These are phyloP conservation scores for Neofelis nebulosa DNA, from an alignment of 2,113 vertebrate genomes.

Conservation along the genomic window DNA sequence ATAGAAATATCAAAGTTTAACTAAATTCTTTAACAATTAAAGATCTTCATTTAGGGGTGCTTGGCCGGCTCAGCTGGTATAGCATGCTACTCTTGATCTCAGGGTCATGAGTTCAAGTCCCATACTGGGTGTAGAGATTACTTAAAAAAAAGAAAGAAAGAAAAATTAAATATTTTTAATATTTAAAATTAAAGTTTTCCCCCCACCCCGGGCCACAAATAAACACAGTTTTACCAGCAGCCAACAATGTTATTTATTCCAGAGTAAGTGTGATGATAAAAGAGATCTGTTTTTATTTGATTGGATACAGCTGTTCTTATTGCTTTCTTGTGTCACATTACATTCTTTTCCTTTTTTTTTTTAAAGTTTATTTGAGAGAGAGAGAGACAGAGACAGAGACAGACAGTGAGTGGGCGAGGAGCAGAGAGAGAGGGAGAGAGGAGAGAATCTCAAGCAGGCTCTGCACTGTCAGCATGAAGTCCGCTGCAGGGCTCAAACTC, in stretches of 20 bases:
- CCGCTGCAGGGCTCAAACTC: too few relatives aligned
- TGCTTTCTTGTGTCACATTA: neutral
- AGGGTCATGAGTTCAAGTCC: neutral
- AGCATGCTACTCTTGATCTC: neutral
- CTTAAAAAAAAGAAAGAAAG: neutral
- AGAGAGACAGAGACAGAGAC: too few relatives aligned
- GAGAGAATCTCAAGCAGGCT: too few relatives aligned
- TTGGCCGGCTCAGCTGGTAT: neutral
- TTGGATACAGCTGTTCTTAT: constrained; percentile 56
- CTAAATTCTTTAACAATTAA: constrained; percentile 32
- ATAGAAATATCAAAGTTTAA: constrained; percentile 19
- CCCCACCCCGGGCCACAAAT: neutral
- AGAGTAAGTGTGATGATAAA: constrained; percentile 56
- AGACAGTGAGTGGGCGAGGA: too few relatives aligned
- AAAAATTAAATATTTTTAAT: constrained; percentile 5
- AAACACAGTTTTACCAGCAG: constrained; percentile 48
- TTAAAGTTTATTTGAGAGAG: too few relatives aligned
- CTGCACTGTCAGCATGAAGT: too few relatives aligned
- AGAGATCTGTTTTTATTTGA: constrained; percentile 58
- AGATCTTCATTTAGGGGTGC: neutral
- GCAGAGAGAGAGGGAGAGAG: too few relatives aligned
- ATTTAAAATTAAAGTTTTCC: neutral
- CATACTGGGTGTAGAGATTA: neutral
- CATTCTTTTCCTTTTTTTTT: neutral
- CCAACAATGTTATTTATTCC: constrained; percentile 36